Conservation (phyloP, 2,113 vertebrate species). For the Cisticola juncidis region DNA sequence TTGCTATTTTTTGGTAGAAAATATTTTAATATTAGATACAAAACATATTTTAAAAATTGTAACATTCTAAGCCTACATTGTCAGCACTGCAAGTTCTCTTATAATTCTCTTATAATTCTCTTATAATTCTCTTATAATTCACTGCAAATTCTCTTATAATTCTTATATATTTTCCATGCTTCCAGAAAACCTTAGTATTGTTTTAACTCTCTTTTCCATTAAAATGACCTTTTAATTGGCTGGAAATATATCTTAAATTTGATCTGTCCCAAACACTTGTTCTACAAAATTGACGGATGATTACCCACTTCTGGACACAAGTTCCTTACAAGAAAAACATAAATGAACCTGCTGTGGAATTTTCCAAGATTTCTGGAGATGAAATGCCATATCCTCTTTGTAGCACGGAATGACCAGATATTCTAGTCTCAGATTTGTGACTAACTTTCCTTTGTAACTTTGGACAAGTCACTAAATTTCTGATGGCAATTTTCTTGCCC, state of each 20-base stretch:
- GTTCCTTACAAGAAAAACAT: not conserved
- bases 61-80: not conserved
- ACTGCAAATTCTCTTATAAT: not conserved
- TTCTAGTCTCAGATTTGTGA: not conserved
- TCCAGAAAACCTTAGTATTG: not conserved
- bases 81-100: not conserved
- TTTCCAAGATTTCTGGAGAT: conserved; percentile 8
- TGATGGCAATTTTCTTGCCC: not conserved
- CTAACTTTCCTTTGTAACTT: not conserved
- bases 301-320: not conserved
- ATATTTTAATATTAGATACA: not conserved
- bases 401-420: not conserved
- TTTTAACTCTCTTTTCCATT: not conserved
- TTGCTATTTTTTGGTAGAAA: not conserved
- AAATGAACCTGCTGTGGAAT: not conserved
- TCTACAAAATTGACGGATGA: not conserved
- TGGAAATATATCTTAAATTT: not conserved
- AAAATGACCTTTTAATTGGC: not conserved
- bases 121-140: not conserved
- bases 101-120: not conserved
- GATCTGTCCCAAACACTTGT: not conserved
- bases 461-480: not conserved
- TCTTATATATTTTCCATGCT: not conserved
- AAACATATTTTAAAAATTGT: not conserved
- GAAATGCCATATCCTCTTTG: conserved; percentile 7